Evolutionary conservation across 2,888 invertebrate species (phyloP).

Genomic region (Gasteruption jaculator): DNA sequence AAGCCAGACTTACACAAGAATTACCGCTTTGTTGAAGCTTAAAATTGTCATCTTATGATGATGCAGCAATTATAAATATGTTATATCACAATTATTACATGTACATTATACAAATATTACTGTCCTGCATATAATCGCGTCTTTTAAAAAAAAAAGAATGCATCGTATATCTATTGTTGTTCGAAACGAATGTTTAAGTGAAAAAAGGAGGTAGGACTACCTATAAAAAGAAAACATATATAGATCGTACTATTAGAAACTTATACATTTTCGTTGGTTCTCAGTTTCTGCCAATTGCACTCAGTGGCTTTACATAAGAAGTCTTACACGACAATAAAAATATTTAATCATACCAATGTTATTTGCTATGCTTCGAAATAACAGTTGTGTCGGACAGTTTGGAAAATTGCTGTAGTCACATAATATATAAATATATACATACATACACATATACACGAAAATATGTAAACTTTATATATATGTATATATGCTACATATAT

Average conservation of each 20-base stretch:
- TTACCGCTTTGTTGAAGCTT: slow-evolving; percentile 59
- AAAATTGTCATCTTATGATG: slow-evolving; percentile 25
- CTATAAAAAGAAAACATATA: slow-evolving; percentile 8
- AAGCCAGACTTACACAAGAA: slow-evolving; percentile 91
- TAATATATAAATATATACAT: slow-evolving; percentile 23
- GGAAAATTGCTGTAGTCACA: slow-evolving; percentile 34
- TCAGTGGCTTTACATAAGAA: too few relatives aligned
- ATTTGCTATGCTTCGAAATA: slow-evolving; percentile 25
- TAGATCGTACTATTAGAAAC: slow-evolving; percentile 25
- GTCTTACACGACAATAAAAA: slow-evolving; percentile 40
- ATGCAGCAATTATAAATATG: slow-evolving; percentile 33
- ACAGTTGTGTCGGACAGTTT: slow-evolving; percentile 31
- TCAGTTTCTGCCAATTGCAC: slow-evolving; percentile 24
- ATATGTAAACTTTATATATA: too few relatives aligned
- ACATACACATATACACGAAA: too few relatives aligned
- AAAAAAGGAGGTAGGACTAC: too few relatives aligned
- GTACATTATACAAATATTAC: slow-evolving; percentile 43
- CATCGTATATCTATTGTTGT: slow-evolving; percentile 33
- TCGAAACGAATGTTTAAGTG: too few relatives aligned
- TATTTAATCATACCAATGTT: slow-evolving; percentile 28
- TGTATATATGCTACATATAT: too few relatives aligned
- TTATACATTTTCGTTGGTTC: too few relatives aligned
- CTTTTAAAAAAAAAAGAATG: too few relatives aligned
- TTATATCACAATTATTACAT: slow-evolving; percentile 35
- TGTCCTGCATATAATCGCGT: slow-evolving; percentile 30